These are phyloP conservation scores for Syrphus vitripennis DNA, from an alignment of 2,888 invertebrate genomes.

Conservation along the genomic window DNA sequence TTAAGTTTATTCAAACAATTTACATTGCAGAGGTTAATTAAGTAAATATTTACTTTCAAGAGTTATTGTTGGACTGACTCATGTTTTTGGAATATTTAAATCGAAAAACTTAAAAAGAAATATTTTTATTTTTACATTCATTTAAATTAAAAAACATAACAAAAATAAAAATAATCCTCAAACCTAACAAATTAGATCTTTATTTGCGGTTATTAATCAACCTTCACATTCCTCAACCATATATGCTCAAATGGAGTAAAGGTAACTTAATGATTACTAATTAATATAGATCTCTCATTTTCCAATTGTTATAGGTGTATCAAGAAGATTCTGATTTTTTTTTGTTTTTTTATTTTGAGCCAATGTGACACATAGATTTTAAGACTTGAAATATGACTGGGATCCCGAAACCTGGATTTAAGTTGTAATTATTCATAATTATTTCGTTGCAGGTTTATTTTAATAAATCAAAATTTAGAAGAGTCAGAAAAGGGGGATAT, in stretches of 20 bases:
- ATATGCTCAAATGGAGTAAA: background rate
- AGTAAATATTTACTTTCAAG: no score
- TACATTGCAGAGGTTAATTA: no score
- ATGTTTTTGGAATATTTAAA: background rate
- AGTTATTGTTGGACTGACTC: no score
- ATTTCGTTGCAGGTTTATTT: background rate
- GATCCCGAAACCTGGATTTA: background rate
- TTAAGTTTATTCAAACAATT: background rate
- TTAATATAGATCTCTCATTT: slow-evolving; percentile 9
- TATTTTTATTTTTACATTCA: background rate
- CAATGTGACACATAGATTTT: background rate
- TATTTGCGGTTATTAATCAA: background rate
- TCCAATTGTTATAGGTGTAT: background rate
- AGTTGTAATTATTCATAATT: background rate
- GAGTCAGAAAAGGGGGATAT: background rate
- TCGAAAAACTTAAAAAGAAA: background rate
- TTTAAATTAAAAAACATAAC: no score
- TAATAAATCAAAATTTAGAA: background rate
- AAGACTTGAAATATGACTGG: background rate
- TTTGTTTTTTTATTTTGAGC: background rate
- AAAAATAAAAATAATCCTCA: background rate
- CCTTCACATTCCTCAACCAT: background rate
- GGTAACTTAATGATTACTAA: background rate
- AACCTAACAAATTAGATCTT: background rate
- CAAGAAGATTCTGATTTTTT: background rate